A percentile compares a stretch with the other conserved stretches of the same genome.
Evolutionary conservation across 2,113 vertebrate species (phyloP).

Genomic region (Anoplopoma fimbria): DNA sequence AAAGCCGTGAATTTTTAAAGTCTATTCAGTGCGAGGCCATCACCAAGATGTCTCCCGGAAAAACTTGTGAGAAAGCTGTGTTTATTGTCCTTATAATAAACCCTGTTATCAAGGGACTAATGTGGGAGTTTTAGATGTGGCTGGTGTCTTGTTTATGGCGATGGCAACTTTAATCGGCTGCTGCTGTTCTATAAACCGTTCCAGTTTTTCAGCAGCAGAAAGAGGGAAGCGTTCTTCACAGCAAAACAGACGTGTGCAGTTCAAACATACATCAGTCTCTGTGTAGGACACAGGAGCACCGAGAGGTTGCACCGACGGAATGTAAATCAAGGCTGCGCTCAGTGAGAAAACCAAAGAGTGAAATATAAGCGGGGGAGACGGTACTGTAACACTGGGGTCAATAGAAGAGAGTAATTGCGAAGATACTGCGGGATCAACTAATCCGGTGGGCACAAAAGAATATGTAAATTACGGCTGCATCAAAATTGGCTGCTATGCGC

Average conservation of each 20-base stretch:
- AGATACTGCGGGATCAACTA: conserved; percentile 21
- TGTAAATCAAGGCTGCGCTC: conserved; percentile 54
- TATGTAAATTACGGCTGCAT: conserved; percentile 38
- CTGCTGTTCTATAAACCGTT: conserved; percentile 38
- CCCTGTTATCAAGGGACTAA: conserved; percentile 36
- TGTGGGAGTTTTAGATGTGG: conserved; percentile 45
- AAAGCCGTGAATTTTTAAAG: background rate
- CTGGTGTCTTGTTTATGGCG: conserved; percentile 42
- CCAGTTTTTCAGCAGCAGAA: conserved; percentile 15
- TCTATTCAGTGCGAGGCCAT: conserved; percentile 14
- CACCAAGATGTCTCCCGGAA: conserved; percentile 12
- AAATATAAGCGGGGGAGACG: conserved; percentile 16
- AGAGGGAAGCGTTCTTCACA: conserved; percentile 10
- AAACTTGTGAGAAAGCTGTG: conserved; percentile 22
- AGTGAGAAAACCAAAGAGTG: conserved; percentile 33
- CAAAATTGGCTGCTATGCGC: conserved; percentile 7
- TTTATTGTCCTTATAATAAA: conserved; percentile 44
- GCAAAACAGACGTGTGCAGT: conserved; percentile 11
- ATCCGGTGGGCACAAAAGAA: conserved; percentile 25
- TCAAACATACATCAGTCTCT: conserved; percentile 33
- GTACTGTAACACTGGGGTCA: conserved; percentile 14
- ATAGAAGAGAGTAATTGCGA: conserved; percentile 26
- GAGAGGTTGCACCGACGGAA: conserved; percentile 34
- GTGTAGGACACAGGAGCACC: conserved; percentile 19
- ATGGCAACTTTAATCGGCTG: conserved; percentile 28